These are phyloP conservation scores for Agrenia bidenticulata DNA, from an alignment of 2,888 invertebrate species.

Conservation along the genomic window DNA sequence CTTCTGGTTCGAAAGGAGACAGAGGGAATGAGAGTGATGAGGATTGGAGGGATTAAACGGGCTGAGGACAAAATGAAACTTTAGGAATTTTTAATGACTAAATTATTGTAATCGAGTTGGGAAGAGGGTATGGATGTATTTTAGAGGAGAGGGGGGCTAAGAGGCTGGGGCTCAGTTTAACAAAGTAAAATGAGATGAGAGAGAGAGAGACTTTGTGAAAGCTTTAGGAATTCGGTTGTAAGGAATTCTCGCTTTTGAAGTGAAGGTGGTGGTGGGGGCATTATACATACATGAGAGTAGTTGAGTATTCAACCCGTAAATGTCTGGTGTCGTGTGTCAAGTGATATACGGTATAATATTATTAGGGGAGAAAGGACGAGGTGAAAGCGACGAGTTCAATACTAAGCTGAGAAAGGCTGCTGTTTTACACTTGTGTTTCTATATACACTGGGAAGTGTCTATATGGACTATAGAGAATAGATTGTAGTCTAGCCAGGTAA, in stretches of 20 bases:
- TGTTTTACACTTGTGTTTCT: too few relatives aligned
- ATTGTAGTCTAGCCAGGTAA: too few relatives aligned
- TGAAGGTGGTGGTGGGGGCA: not conserved
- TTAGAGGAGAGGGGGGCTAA: too few relatives aligned
- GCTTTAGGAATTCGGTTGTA: too few relatives aligned
- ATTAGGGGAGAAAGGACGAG: not conserved
- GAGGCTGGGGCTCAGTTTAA: not conserved
- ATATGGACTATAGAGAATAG: too few relatives aligned
- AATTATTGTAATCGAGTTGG: conserved; percentile 23
- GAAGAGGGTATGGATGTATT: not conserved
- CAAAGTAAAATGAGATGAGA: too few relatives aligned
- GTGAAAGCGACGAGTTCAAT: not conserved
- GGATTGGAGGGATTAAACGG: conserved; percentile 14
- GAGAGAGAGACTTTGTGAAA: too few relatives aligned
- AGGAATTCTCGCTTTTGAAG: too few relatives aligned
- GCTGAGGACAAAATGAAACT: conserved; percentile 20
- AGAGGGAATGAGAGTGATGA: not conserved
- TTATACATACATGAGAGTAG: not conserved
- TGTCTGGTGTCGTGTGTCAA: conserved; percentile 3
- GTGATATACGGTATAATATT: not conserved
- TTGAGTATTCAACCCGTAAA: not conserved
- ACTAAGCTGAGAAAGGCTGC: too few relatives aligned
- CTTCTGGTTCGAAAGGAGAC: too few relatives aligned
- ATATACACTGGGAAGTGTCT: too few relatives aligned
- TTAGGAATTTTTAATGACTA: conserved; percentile 25